A percentile compares a stretch with the other conserved stretches of the same genome.
These are phyloP conservation scores for Micropoecilia bifurca DNA, from an alignment of 2,797 vertebrate species.

Conservation along the genomic window DNA sequence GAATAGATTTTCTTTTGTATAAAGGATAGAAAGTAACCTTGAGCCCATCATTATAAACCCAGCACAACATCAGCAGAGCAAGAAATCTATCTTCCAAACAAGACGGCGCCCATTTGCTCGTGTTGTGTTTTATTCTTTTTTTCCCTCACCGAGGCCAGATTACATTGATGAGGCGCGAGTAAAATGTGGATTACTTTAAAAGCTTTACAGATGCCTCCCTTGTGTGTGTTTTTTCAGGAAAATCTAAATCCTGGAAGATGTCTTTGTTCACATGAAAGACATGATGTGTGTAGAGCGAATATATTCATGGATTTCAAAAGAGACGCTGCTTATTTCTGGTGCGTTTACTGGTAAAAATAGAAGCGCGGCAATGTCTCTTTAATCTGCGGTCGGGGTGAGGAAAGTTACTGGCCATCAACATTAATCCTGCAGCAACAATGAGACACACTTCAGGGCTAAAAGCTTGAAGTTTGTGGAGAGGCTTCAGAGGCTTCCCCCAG, in stretches of 20 bases:
- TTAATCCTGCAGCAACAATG: slow-evolving; percentile 54
- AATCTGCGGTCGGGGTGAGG: slow-evolving; percentile 43
- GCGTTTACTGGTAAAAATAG: slow-evolving; percentile 67
- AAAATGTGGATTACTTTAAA: slow-evolving; percentile 48
- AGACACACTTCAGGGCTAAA: slow-evolving; percentile 38
- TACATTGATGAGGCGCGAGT: slow-evolving; percentile 37
- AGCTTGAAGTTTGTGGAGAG: slow-evolving; percentile 40
- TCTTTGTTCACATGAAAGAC: slow-evolving; percentile 48
- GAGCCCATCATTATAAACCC: slow-evolving; percentile 20
- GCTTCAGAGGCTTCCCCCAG: slow-evolving; percentile 31
- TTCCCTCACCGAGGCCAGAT: slow-evolving; percentile 33
- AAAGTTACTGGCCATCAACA: slow-evolving; percentile 45
- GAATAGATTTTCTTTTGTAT: slow-evolving; percentile 2
- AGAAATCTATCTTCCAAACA: slow-evolving; percentile 21
- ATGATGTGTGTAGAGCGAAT: slow-evolving; percentile 23
- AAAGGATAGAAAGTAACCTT: slow-evolving; percentile 25
- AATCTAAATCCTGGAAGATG: slow-evolving; percentile 17
- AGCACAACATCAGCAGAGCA: not conserved
- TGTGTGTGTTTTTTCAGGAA: not conserved
- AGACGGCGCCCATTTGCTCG: slow-evolving; percentile 18
- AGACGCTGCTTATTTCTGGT: slow-evolving; percentile 32
- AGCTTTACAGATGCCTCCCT: slow-evolving; percentile 24
- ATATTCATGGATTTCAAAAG: slow-evolving; percentile 49
- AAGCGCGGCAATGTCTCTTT: slow-evolving; percentile 38
- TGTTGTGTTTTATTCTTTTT: slow-evolving; percentile 7